These are phyloP conservation scores for Papilio glaucus DNA, from an alignment of 1,140 invertebrate genomes.

Conservation along the genomic window DNA sequence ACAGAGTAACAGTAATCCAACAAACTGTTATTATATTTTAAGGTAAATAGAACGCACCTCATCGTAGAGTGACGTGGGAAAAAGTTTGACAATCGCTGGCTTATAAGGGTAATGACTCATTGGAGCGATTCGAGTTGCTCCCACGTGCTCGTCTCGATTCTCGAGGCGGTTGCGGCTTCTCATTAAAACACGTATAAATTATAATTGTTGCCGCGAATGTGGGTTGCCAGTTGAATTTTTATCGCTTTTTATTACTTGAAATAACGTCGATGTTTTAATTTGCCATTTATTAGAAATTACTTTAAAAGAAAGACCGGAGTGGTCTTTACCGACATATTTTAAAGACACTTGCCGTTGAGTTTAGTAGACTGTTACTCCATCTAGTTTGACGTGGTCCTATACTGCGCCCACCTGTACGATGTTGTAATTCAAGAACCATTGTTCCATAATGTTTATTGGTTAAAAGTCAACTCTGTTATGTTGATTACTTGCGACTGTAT, in stretches of 20 bases:
- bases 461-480: too few relatives aligned
- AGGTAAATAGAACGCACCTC: conserved; percentile 8
- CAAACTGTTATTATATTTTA: conserved; percentile 6
- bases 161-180: conserved; percentile 12
- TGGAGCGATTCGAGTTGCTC: conserved; percentile 19
- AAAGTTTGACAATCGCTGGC: conserved; percentile 35
- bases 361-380: too few relatives aligned
- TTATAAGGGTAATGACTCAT: conserved; percentile 38
- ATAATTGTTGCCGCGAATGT: conserved; percentile 34
- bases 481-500: neutral
- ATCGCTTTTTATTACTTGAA: neutral
- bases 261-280: neutral
- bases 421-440: neutral
- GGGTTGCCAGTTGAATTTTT: conserved; percentile 33
- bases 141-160: conserved; percentile 34
- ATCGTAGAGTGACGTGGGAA: conserved; percentile 14
- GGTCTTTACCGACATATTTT: neutral
- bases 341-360: too few relatives aligned
- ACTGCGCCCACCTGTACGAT: neutral
- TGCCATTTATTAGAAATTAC: conserved; percentile 7
- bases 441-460: neutral
- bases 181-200: conserved; percentile 32
- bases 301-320: neutral
- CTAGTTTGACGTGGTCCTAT: too few relatives aligned
- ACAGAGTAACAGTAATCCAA: neutral